Percentiles rank a stretch among this genome's conserved stretches.
phyloP scores from a whole-genome alignment of 1,140 invertebrate genomes.

The Aphidius ervi region DNA sequence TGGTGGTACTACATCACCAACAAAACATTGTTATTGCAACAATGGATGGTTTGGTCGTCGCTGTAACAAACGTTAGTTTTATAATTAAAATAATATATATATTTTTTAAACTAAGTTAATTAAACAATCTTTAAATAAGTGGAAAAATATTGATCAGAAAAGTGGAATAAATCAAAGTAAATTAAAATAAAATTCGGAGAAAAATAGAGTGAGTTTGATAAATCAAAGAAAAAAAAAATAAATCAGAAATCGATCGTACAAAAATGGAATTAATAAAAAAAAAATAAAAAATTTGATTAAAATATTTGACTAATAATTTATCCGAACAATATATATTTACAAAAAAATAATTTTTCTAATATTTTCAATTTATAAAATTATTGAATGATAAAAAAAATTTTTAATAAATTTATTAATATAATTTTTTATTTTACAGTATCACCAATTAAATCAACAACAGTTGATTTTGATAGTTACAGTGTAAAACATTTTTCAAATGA shows the following conservation, averaged over 20 bases:
- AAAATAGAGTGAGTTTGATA: neutral
- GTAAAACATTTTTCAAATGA: slow-evolving; percentile 67
- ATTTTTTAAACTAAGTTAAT: slow-evolving; percentile 2
- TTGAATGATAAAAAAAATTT: neutral
- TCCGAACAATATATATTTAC: no score
- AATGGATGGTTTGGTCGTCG: slow-evolving; percentile 78
- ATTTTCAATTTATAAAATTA: no score
- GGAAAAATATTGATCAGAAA: neutral
- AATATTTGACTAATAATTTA: neutral
- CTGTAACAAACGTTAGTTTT: slow-evolving; percentile 69
- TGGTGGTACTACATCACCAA: slow-evolving; percentile 73
- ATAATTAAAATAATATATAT: slow-evolving; percentile 5
- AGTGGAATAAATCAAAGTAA: slow-evolving; percentile 9
- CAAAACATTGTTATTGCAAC: slow-evolving; percentile 84
- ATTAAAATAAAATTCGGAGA: neutral
- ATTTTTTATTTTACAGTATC: slow-evolving; percentile 55
- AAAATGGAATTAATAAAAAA: no score
- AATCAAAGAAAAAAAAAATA: no score
- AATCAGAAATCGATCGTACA: no score
- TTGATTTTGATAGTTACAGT: slow-evolving; percentile 67
- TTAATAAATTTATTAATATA: slow-evolving; percentile 3
- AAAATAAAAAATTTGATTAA: no score
- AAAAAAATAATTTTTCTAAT: no score
- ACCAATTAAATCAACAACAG: slow-evolving; percentile 58
- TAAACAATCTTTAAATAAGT: neutral